Evolutionary conservation across 2,888 invertebrate species (phyloP).

Genomic region (Cecidostiba fungosa): DNA sequence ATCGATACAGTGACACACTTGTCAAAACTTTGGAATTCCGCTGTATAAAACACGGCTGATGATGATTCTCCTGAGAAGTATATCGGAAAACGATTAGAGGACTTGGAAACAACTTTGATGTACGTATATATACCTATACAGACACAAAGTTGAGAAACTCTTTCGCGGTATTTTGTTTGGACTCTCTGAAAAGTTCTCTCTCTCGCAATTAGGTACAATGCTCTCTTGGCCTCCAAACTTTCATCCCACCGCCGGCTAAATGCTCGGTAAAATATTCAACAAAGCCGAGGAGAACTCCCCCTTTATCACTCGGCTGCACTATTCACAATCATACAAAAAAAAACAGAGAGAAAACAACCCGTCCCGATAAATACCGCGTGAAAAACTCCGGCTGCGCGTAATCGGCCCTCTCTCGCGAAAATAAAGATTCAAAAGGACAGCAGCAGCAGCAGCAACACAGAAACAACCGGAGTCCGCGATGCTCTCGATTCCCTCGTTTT

Average conservation of each 20-base stretch:
- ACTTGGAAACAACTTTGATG: not conserved
- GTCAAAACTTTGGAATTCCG: conserved; percentile 43
- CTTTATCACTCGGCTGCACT: not conserved
- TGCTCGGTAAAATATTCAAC: no score
- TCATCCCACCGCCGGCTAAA: not conserved
- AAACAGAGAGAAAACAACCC: not conserved
- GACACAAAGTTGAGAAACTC: not conserved
- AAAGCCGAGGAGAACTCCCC: no score
- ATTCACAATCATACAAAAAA: not conserved
- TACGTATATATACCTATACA: no score
- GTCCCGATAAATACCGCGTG: not conserved
- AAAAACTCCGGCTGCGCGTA: not conserved
- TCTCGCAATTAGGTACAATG: not conserved
- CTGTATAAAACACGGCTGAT: not conserved
- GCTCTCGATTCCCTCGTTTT: conserved; percentile 13
- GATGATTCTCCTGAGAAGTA: not conserved
- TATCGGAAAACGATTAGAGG: not conserved
- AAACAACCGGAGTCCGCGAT: not conserved
- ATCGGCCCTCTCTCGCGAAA: conserved; percentile 1
- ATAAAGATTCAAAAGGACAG: conserved; percentile 46
- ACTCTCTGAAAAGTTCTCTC: not conserved
- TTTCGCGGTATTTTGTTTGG: conserved; percentile 8
- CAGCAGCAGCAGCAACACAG: not conserved
- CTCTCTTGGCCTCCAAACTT: conserved; percentile 2
- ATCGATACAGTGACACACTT: conserved; percentile 43